A percentile compares a stretch with the other conserved stretches of the same genome.
phyloP scores from a whole-genome alignment of 2,113 vertebrate genomes.

The Albula goreensis region DNA sequence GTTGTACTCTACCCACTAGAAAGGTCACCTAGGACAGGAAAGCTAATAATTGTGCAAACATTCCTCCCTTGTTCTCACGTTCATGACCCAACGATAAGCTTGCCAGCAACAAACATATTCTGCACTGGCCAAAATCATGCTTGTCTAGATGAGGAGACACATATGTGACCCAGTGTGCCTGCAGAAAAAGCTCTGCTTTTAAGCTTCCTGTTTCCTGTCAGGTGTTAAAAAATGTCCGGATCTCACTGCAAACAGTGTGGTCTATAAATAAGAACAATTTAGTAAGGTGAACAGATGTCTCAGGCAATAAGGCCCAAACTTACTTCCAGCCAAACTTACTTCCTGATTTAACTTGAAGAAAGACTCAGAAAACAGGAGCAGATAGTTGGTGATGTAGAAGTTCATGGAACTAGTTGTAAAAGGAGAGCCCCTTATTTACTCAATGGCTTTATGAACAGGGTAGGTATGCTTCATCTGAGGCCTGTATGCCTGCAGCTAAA shows the following conservation, averaged over 20 bases:
- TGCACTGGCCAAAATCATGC: not conserved
- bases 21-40: not conserved
- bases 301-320: too few species aligned
- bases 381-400: too few species aligned
- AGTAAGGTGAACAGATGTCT: not conserved
- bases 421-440: too few species aligned
- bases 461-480: too few species aligned
- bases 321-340: too few species aligned
- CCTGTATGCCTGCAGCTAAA: too few species aligned
- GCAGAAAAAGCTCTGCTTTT: not conserved
- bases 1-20: not conserved
- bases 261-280: not conserved
- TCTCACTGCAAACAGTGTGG: not conserved
- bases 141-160: not conserved
- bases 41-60: not conserved
- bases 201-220: slow-evolving; percentile 9
- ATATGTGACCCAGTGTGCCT: not conserved
- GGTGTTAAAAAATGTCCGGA: slow-evolving; percentile 12
- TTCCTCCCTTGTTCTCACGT: not conserved
- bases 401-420: too few species aligned
- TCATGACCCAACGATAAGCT: not conserved
- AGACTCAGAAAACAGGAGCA: too few species aligned
- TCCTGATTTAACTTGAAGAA: too few species aligned
- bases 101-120: too few species aligned
- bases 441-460: too few species aligned